Evolutionary conservation across 2,797 vertebrate species (phyloP).

Genomic region (Chromis chromis): DNA sequence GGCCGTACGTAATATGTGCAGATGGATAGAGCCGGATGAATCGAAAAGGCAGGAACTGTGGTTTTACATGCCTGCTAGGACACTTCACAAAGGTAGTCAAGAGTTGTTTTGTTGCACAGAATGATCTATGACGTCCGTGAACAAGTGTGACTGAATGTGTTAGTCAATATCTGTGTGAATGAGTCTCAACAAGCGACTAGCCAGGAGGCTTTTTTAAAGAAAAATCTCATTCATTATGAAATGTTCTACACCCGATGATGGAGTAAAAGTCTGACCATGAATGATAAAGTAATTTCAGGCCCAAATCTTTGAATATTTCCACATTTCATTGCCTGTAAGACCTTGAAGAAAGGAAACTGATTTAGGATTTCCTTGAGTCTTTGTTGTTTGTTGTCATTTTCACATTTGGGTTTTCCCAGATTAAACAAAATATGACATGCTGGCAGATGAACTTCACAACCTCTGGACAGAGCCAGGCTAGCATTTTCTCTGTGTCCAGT

Average conservation of each 20-base stretch:
- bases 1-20: constrained; percentile 48
- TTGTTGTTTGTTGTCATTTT: not conserved
- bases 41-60: constrained; percentile 30
- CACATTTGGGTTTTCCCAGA: not conserved
- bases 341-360: not conserved
- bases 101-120: constrained; percentile 21
- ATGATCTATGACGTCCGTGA: constrained; percentile 1
- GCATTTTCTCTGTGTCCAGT: not conserved
- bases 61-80: constrained; percentile 21
- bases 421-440: not conserved
- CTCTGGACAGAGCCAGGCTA: not conserved
- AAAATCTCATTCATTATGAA: no score
- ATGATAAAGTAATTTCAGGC: not conserved
- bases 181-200: constrained; percentile 5
- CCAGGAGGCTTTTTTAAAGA: not conserved
- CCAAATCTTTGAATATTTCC: not conserved
- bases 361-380: not conserved
- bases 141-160: constrained; percentile 8
- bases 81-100: not conserved
- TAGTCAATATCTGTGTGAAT: constrained; percentile 1
- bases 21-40: constrained; percentile 33
- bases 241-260: not conserved
- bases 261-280: not conserved
- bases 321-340: not conserved
- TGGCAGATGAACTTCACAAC: not conserved